A percentile compares a stretch with the other conserved stretches of the same genome.
phyloP scores from a whole-genome alignment of 53 echinoderm and acorn worm genomes.

The Crossaster papposus region DNA sequence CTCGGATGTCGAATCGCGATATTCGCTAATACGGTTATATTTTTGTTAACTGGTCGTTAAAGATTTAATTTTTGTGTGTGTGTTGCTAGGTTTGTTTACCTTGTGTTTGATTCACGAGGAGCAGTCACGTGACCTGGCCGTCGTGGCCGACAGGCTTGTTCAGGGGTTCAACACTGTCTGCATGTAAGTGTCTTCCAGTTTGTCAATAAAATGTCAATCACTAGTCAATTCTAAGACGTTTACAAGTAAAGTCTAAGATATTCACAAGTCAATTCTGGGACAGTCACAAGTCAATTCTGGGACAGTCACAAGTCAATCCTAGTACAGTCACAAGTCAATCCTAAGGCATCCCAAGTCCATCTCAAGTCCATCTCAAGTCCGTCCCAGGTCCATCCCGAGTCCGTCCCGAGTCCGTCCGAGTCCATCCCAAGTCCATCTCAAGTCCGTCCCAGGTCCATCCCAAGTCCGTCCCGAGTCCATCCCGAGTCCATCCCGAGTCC shows the following conservation, averaged over 20 bases:
- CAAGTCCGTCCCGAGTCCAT: no score
- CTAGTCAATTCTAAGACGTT: no score
- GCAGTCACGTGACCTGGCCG: conserved; percentile 66
- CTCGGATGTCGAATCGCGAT: no score
- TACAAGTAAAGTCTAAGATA: no score
- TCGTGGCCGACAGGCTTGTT: conserved; percentile 72
- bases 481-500: no score
- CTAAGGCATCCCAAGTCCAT: neutral
- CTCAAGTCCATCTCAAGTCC: neutral
- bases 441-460: no score
- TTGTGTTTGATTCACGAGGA: conserved; percentile 82
- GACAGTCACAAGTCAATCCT: neutral
- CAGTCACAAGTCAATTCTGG: neutral
- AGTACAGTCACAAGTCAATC: neutral
- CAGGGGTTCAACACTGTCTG: conserved; percentile 72
- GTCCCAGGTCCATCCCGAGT: neutral
- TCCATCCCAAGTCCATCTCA: no score
- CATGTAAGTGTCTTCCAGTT: conserved; percentile 58
- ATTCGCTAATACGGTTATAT: neutral
- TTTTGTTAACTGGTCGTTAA: neutral
- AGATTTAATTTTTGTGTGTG: neutral
- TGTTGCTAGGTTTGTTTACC: conserved; percentile 75
- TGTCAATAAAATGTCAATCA: neutral
- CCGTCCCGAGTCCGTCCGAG: no score
- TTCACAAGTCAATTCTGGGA: no score